phyloP scores from a whole-genome alignment of 2,888 invertebrate species.

The Cheilosia grossa region DNA sequence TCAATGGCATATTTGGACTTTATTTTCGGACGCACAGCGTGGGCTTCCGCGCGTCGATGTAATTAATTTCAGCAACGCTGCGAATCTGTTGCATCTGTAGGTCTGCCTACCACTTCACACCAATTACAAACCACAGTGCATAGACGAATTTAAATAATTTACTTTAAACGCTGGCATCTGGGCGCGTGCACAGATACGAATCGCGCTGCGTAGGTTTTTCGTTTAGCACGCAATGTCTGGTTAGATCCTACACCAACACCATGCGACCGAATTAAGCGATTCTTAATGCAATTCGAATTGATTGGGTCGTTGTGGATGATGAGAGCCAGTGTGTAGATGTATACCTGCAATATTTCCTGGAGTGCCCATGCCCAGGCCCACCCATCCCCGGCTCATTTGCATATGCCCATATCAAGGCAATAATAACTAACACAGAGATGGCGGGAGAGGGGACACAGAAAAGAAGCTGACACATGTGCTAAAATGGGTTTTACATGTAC shows the following conservation, averaged over 20 bases:
- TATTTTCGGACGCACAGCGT: slow-evolving; percentile 63
- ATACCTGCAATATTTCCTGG: slow-evolving; percentile 42
- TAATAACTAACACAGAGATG: slow-evolving; percentile 71
- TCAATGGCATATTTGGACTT: slow-evolving; percentile 48
- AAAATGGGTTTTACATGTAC: slow-evolving; percentile 73
- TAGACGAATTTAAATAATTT: slow-evolving; percentile 68
- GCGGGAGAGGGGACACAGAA: slow-evolving; percentile 5
- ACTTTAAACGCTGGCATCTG: slow-evolving; percentile 55
- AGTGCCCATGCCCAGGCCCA: slow-evolving; percentile 62
- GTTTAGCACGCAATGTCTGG: slow-evolving; percentile 56
- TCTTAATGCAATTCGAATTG: slow-evolving; percentile 74
- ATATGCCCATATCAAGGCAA: slow-evolving; percentile 67
- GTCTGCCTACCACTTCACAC: slow-evolving; percentile 54
- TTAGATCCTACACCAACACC: slow-evolving; percentile 49
- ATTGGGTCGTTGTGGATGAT: slow-evolving; percentile 53
- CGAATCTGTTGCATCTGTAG: slow-evolving; percentile 55
- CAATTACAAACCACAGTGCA: slow-evolving; percentile 45
- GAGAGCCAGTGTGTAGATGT: slow-evolving; percentile 10
- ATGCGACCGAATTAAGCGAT: slow-evolving; percentile 66
- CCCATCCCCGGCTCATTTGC: slow-evolving; percentile 68
- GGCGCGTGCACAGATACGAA: slow-evolving; percentile 53
- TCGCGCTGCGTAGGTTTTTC: slow-evolving; percentile 66
- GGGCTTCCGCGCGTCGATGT: slow-evolving; percentile 59
- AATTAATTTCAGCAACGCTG: slow-evolving; percentile 66
- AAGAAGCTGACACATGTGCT: slow-evolving; percentile 72